A percentile compares a stretch with the other conserved stretches of the same genome.
phyloP scores from a whole-genome alignment of 1,140 invertebrate species.

The Harpegnathos saltator region DNA sequence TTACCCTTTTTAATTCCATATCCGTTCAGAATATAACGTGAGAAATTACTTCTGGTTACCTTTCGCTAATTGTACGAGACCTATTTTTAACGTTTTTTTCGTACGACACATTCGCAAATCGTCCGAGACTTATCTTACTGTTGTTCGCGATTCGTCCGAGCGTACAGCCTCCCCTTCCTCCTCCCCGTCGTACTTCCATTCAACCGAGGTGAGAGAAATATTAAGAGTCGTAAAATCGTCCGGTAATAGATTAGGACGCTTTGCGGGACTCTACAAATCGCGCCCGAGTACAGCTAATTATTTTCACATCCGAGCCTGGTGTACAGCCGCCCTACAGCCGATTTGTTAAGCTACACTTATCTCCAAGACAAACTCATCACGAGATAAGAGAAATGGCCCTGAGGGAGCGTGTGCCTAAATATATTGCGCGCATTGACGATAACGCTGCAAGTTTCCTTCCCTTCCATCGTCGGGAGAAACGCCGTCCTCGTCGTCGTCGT shows the following conservation, averaged over 20 bases:
- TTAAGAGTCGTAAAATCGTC: conserved; percentile 10
- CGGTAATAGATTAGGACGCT: conserved; percentile 26
- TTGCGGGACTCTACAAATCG: conserved; percentile 11
- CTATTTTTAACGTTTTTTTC: not conserved
- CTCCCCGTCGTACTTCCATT: not conserved
- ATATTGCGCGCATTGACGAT: conserved; percentile 65
- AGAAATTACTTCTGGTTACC: not conserved
- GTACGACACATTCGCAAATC: not conserved
- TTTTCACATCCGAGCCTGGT: conserved; percentile 8
- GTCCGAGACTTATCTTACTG: not conserved
- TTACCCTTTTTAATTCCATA: not conserved
- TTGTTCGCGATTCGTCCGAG: not conserved
- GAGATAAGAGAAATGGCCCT: conserved; percentile 64
- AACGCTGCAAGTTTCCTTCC: conserved; percentile 63
- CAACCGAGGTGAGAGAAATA: conserved; percentile 19
- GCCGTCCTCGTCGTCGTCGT: not conserved
- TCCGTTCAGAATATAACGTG: not conserved
- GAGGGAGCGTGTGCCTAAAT: conserved; percentile 59
- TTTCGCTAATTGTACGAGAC: not conserved
- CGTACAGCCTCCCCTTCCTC: too few species aligned
- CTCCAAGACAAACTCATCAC: conserved; percentile 42
- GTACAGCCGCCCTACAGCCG: conserved; percentile 3
- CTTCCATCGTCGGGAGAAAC: conserved; percentile 29
- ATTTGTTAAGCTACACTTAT: conserved; percentile 54
- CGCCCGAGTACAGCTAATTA: conserved; percentile 18